A percentile compares a stretch with the other conserved stretches of the same genome.
These are phyloP conservation scores for Athetis lepigone DNA, from an alignment of 2,888 invertebrate species.

Conservation along the genomic window DNA sequence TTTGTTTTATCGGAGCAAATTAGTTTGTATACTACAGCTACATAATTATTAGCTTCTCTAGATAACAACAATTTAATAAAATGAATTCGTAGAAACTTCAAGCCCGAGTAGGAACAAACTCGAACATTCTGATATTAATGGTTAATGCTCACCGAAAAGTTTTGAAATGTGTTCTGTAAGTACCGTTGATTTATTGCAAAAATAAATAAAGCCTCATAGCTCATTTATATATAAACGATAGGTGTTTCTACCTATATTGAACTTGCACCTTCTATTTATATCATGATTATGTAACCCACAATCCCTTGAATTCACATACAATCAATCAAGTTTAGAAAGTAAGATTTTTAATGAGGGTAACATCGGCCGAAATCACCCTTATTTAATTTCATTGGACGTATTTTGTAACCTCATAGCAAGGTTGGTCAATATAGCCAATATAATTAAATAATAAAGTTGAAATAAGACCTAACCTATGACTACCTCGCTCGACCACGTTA, in stretches of 20 bases:
- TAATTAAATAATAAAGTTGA: neutral
- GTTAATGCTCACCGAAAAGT: neutral
- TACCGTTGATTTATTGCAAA: slow-evolving; percentile 8
- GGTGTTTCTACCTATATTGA: neutral
- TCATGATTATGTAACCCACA: slow-evolving; percentile 12
- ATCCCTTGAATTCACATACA: slow-evolving; percentile 19
- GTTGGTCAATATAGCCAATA: neutral
- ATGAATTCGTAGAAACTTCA: neutral
- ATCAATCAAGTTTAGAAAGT: slow-evolving; percentile 43
- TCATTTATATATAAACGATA: neutral
- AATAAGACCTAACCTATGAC: neutral
- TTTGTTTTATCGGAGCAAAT: neutral
- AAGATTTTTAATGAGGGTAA: slow-evolving; percentile 16
- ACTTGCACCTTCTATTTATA: slow-evolving; percentile 11
- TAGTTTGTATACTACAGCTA: neutral
- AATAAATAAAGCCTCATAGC: slow-evolving; percentile 24
- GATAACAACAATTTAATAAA: slow-evolving; percentile 17
- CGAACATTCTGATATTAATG: neutral
- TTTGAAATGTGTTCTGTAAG: neutral
- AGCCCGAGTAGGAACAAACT: neutral
- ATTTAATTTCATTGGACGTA: slow-evolving; percentile 24
- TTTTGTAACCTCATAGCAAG: neutral
- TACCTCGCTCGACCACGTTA: neutral
- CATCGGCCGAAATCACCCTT: slow-evolving; percentile 6
- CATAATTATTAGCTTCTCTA: neutral